Evolutionary conservation across 2,113 vertebrate species (phyloP).

Genomic region (Sylvilagus bachmani): DNA sequence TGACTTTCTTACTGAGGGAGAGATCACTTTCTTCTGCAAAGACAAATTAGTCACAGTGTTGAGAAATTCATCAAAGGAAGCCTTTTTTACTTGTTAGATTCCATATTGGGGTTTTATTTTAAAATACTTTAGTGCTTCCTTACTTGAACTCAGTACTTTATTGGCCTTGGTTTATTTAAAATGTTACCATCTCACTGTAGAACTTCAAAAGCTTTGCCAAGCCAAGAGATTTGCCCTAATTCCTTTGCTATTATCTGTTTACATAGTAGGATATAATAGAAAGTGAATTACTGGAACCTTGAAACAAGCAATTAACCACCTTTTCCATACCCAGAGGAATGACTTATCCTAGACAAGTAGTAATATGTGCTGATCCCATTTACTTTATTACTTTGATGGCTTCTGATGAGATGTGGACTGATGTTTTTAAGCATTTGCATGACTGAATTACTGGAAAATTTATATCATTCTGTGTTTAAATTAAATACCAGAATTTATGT

Average conservation of each 20-base stretch:
- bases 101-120: neutral
- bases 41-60: neutral
- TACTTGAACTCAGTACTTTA: neutral
- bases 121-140: neutral
- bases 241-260: constrained; percentile 40
- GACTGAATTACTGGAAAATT: constrained; percentile 59
- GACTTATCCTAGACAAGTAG: constrained; percentile 31
- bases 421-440: constrained; percentile 41
- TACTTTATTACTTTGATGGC: constrained; percentile 44
- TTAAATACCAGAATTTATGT: neutral
- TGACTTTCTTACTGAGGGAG: constrained; percentile 1
- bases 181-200: neutral
- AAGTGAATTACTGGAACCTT: constrained; percentile 43
- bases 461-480: constrained; percentile 6
- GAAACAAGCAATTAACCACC: constrained; percentile 29
- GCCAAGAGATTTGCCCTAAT: neutral
- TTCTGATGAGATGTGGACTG: neutral
- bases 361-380: constrained; percentile 41
- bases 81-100: constrained; percentile 21
- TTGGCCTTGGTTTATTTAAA: constrained; percentile 4
- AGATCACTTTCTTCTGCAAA: neutral
- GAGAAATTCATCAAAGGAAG: constrained; percentile 26
- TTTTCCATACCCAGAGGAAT: constrained; percentile 35
- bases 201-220: neutral
- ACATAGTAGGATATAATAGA: constrained; percentile 12